phyloP scores from a whole-genome alignment of 2,888 invertebrate genomes.

The Cryptocheilus praepositus region DNA sequence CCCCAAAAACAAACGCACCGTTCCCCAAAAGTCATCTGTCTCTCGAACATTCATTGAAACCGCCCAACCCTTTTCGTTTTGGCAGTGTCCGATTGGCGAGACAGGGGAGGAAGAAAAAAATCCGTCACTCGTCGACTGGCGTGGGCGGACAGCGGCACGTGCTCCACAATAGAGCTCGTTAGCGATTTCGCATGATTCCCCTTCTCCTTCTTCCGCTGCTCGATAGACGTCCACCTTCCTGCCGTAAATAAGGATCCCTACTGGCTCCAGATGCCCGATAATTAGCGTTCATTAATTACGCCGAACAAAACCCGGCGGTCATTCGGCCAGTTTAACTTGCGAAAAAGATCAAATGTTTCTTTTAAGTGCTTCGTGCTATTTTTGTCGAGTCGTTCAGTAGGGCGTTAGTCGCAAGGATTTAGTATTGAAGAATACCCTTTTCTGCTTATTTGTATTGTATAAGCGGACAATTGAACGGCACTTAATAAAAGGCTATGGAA shows the following conservation, averaged over 20 bases:
- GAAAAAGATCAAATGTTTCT: too few relatives aligned
- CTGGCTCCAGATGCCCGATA: constrained; percentile 41
- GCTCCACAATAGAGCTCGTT: constrained; percentile 64
- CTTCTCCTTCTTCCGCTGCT: constrained; percentile 25
- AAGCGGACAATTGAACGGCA: too few relatives aligned
- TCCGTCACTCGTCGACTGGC: constrained; percentile 44
- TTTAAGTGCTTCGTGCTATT: too few relatives aligned
- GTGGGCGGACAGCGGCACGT: constrained; percentile 67
- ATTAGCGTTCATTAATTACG: constrained; percentile 52
- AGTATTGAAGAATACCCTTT: too few relatives aligned
- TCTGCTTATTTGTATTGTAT: too few relatives aligned
- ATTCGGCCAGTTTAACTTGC: too few relatives aligned
- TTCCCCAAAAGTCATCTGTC: background rate
- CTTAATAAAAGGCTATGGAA: too few relatives aligned
- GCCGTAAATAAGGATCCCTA: constrained; percentile 44
- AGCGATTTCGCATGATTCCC: constrained; percentile 52
- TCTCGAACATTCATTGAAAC: background rate
- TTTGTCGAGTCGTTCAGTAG: too few relatives aligned
- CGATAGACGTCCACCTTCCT: constrained; percentile 29
- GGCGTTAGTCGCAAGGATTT: too few relatives aligned
- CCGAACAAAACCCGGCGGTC: constrained; percentile 14
- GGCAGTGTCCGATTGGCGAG: constrained; percentile 33
- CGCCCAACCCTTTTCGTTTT: constrained; percentile 31
- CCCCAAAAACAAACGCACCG: too few relatives aligned
- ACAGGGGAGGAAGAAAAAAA: constrained; percentile 29